These are phyloP conservation scores for Oxyura jamaicensis DNA, from an alignment of 2,113 vertebrate species.

Conservation along the genomic window DNA sequence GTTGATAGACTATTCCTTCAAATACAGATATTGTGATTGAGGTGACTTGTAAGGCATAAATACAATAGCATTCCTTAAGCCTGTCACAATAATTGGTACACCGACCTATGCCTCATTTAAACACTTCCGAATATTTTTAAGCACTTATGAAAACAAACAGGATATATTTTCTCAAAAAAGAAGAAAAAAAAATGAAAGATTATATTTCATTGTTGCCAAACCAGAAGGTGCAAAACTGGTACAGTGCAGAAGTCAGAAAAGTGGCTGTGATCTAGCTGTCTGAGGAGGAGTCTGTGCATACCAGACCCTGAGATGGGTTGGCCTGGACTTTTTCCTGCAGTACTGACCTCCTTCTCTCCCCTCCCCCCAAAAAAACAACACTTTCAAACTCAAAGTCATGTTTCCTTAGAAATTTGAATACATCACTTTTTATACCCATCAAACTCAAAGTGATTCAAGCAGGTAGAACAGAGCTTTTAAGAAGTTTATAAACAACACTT, in stretches of 20 bases:
- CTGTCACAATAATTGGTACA: not conserved
- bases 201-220: not conserved
- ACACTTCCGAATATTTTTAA: not conserved
- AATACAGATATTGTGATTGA: not conserved
- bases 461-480: not conserved
- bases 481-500: not conserved
- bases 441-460: not conserved
- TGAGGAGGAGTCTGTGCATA: not conserved
- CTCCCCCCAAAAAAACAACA: not conserved
- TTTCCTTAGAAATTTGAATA: not conserved
- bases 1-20: not conserved
- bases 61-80: not conserved
- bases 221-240: not conserved
- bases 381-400: not conserved
- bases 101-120: not conserved
- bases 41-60: not conserved
- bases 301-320: not conserved
- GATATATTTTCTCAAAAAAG: not conserved
- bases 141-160: conserved; percentile 1
- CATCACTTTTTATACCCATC: not conserved
- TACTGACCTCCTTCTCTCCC: fast-evolving
- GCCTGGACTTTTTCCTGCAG: not conserved
- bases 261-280: not conserved
- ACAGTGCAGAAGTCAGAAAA: not conserved
- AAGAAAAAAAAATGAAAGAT: too few relatives aligned